phyloP scores from a whole-genome alignment of 2,888 invertebrate genomes.

The Stegophylla sp. region DNA sequence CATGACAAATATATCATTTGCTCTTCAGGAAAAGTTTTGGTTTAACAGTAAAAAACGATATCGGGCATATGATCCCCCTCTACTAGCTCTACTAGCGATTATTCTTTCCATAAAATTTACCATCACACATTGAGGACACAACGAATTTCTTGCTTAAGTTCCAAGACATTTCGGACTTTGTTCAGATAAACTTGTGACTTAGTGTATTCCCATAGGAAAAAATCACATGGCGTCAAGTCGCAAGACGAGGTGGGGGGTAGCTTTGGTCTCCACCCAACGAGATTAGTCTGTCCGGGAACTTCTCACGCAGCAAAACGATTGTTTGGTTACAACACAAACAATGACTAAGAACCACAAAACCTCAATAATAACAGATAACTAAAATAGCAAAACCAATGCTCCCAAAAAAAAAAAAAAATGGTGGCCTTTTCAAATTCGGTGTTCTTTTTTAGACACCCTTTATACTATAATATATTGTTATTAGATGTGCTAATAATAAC shows the following conservation, averaged over 20 bases:
- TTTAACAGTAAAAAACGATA: conserved; percentile 37
- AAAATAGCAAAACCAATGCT: not conserved
- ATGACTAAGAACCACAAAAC: conserved; percentile 24
- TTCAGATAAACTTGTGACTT: conserved; percentile 47
- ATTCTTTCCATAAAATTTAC: conserved; percentile 14
- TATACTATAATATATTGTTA: no score
- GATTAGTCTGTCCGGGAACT: conserved; percentile 33
- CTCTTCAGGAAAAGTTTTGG: conserved; percentile 31
- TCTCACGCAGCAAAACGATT: not conserved
- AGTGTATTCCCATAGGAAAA: conserved; percentile 28
- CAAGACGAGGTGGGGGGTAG: conserved; percentile 40
- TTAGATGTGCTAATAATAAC: no score
- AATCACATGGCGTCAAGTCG: conserved; percentile 22
- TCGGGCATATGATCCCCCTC: conserved; percentile 46
- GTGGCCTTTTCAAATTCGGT: conserved; percentile 13
- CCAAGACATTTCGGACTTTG: conserved; percentile 30
- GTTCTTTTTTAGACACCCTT: conserved; percentile 13
- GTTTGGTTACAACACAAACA: conserved; percentile 5
- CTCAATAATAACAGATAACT: not conserved
- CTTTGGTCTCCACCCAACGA: conserved; percentile 42
- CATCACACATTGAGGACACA: conserved; percentile 38
- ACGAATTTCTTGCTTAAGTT: conserved; percentile 41
- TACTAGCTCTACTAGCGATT: conserved; percentile 37
- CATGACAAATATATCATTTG: conserved; percentile 23
- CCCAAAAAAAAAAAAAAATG: not conserved